Base-by-base conservation (phyloP, 1,140 invertebrate genomes). In the Arctopsyche grandis region DNA sequence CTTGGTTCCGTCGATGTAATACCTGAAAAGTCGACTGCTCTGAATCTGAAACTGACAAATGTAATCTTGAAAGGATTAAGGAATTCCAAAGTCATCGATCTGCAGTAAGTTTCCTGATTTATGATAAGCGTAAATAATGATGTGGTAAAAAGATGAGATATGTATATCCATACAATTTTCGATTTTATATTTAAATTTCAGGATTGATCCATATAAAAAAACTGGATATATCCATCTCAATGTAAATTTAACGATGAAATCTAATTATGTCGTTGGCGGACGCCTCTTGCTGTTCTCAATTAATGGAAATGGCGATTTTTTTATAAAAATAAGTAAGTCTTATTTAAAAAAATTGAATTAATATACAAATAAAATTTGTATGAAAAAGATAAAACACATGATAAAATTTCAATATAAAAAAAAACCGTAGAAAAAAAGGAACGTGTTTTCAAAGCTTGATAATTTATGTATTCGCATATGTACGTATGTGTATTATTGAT, bases 241-340 rank as follows among this genome's bases (percentile, higher is more conserved):
- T 69, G 83, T 82, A 44, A 85, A 88, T 75, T 60, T 86, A 14
- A 87, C 84, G 69, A 79, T 92, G 82, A 87, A 83, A 1, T 86
- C 91, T 0, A 83, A 90, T 22, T 93, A 93, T 83, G 85, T 84
- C 0, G 89, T 93, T 71, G 84, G 90, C 22, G 92, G 92, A 9
- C 88, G 87, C 76, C 91, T 93, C 77, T 81, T 93, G 1, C 88
- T 93, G 84, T 84, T 93, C 79, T 91, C 92, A 0, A 91, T 93
- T 22, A 83, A 83, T 43, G 92, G 92, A 80, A 85, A 89, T 5
- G 92, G 88, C 26, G 91, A 83, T 73, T 86, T 81, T 84, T 83
- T 77, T 26, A 84, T 85, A 85, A 88, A 83, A 90, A 91, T 84
- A 80, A 88, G 91, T 92, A 86, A 89, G 90, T 46, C n/a, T n/a